These are phyloP conservation scores for Macropus fuliginosus DNA, from an alignment of 2,797 vertebrate species.

Conservation along the genomic window DNA sequence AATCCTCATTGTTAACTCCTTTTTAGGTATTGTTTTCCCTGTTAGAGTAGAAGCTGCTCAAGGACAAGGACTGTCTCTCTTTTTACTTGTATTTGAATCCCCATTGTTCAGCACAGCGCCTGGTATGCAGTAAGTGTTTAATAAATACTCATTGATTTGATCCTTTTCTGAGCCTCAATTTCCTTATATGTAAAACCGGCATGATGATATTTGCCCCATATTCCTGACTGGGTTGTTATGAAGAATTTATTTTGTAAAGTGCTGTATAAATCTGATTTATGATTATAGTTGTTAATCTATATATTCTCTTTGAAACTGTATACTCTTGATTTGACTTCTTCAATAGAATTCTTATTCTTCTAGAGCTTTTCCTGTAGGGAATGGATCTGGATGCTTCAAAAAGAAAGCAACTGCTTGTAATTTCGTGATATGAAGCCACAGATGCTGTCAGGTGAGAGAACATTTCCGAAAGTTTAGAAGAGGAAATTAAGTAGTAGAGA, in stretches of 20 bases:
- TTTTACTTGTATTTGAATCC: neutral
- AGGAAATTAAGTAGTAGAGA: neutral
- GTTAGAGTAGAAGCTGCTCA: neutral
- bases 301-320: neutral
- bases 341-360: neutral
- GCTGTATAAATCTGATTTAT: neutral
- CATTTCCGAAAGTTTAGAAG: neutral
- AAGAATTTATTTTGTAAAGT: neutral
- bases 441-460: neutral
- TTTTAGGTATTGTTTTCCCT: neutral
- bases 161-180: neutral
- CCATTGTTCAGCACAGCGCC: neutral
- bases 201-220: neutral
- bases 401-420: neutral
- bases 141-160: neutral
- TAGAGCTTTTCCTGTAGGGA: neutral
- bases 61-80: neutral
- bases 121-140: neutral
- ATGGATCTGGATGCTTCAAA: neutral
- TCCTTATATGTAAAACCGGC: neutral
- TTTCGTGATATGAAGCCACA: neutral
- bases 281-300: neutral
- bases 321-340: neutral
- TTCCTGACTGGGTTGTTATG: neutral
- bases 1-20: neutral